Percentiles rank a stretch among this genome's conserved stretches.
phyloP scores from a whole-genome alignment of 2,113 vertebrate species.

The Chionomys nivalis region DNA sequence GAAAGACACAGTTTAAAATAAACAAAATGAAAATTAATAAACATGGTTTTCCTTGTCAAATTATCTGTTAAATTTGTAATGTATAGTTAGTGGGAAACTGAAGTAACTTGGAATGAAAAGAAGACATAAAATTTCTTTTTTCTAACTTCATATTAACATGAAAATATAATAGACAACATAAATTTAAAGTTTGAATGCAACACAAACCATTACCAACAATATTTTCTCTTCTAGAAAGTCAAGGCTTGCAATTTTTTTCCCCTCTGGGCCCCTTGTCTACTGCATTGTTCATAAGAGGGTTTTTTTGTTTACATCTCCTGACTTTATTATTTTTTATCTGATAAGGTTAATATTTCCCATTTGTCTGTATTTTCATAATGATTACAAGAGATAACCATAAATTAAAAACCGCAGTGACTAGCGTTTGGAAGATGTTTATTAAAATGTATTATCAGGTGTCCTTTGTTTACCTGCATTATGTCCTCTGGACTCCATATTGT shows the following conservation, averaged over 20 bases:
- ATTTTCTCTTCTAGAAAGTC: not conserved
- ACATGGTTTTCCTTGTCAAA: not conserved
- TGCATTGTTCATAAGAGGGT: not conserved
- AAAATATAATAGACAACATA: not conserved
- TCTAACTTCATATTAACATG: not conserved
- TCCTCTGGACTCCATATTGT: not conserved
- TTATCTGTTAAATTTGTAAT: conserved; percentile 15
- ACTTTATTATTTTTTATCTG: conserved; percentile 21
- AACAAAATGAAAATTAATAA: not conserved
- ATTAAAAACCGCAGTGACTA: not conserved
- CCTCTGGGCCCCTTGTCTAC: not conserved
- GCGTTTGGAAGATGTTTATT: not conserved
- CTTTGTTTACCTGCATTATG: conserved; percentile 29
- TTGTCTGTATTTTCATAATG: not conserved
- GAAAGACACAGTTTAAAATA: not conserved
- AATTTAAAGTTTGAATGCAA: conserved; percentile 42
- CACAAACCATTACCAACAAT: not conserved
- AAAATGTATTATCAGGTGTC: not conserved
- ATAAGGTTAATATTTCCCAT: conserved; percentile 2
- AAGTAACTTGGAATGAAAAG: conserved; percentile 44
- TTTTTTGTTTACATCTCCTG: not conserved
- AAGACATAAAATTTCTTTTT: not conserved
- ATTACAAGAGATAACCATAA: conserved; percentile 13
- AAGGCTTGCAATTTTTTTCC: not conserved
- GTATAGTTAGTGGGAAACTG: not conserved